Conservation (phyloP, 2,888 invertebrate species). For the Megamerina dolium region DNA sequence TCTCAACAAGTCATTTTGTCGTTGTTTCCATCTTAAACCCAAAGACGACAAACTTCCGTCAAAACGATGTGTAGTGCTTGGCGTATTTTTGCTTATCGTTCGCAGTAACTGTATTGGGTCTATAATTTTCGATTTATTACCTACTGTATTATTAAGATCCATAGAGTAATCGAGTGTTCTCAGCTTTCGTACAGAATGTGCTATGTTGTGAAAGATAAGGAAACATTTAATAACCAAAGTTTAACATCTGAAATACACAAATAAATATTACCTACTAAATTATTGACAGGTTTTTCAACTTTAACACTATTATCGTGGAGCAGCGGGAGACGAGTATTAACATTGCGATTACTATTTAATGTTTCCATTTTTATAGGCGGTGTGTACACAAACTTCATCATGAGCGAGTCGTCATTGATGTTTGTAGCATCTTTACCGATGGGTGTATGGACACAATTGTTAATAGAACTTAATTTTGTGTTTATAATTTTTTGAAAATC, state of each 20-base stretch:
- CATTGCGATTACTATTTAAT: conserved; percentile 19
- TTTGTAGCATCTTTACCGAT: too few species aligned
- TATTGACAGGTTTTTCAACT: too few species aligned
- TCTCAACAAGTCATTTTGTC: too few species aligned
- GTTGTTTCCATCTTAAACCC: too few species aligned
- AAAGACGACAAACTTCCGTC: too few species aligned
- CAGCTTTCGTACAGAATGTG: conserved; percentile 25
- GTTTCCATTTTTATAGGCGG: conserved; percentile 41
- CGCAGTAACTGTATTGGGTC: conserved; percentile 39
- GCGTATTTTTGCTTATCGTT: conserved; percentile 17
- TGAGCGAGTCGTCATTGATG: conserved; percentile 22
- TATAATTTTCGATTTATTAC: conserved; percentile 38
- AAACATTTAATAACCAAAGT: too few species aligned
- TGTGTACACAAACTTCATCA: conserved; percentile 38
- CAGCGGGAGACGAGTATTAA: conserved; percentile 33
- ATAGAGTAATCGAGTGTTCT: conserved; percentile 14
- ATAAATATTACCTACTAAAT: too few species aligned
- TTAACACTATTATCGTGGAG: too few species aligned
- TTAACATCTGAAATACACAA: conserved; percentile 5
- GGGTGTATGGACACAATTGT: too few species aligned
- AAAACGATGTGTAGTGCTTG: background rate
- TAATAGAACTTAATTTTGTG: too few species aligned
- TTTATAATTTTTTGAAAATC: conserved; percentile 30
- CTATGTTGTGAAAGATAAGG: too few species aligned
- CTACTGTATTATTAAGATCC: conserved; percentile 27